Conservation (phyloP, 1,140 invertebrate genomes). For the Pogonognathellus flavescens region DNA sequence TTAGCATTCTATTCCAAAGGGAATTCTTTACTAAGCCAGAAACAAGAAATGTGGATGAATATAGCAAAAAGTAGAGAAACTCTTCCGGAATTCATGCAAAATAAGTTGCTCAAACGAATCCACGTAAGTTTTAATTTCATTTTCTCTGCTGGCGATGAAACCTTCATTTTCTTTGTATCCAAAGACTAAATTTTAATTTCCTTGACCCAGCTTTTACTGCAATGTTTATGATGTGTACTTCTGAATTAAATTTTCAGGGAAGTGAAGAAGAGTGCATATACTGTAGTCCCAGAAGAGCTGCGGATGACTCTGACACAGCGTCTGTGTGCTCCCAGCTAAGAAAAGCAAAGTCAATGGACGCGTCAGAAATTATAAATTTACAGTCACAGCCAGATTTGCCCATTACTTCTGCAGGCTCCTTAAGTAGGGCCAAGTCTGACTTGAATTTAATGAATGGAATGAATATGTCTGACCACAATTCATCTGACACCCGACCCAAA, state of each 20-base stretch:
- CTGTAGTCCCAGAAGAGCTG: constrained; percentile 75
- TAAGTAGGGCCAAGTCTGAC: constrained; percentile 83
- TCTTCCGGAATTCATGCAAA: constrained; percentile 84
- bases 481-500: constrained; percentile 69
- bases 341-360: constrained; percentile 90
- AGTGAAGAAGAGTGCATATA: constrained; percentile 76
- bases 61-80: constrained; percentile 87
- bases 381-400: constrained; percentile 55
- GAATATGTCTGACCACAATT: constrained; percentile 15
- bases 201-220: no score
- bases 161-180: neutral
- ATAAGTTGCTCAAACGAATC: constrained; percentile 80
- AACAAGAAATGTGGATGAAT: constrained; percentile 89
- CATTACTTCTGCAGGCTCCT: constrained; percentile 56
- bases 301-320: constrained; percentile 74
- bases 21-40: constrained; percentile 81
- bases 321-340: constrained; percentile 81
- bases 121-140: constrained; percentile 51
- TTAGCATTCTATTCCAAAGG: constrained; percentile 87
- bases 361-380: constrained; percentile 72
- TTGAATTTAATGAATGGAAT: constrained; percentile 76
- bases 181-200: no score
- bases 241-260: neutral
- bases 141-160: neutral
- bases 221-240: no score